Evolutionary conservation across 2,888 invertebrate species (phyloP).

Genomic region (Dyspetes luteomarginatus): DNA sequence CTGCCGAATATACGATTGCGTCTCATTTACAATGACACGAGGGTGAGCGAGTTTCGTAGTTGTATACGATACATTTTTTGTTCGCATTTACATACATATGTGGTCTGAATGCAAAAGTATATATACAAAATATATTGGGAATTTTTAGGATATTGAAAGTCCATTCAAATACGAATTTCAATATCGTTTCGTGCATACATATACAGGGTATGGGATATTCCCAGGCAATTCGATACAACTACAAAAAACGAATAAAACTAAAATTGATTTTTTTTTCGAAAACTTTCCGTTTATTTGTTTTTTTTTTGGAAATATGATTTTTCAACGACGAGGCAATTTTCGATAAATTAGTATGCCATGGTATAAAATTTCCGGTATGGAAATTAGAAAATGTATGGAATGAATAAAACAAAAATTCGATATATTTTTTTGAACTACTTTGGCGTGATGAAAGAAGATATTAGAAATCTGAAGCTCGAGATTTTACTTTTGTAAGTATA

Average conservation of each 20-base stretch:
- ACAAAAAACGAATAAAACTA: not conserved
- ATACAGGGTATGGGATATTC: not conserved
- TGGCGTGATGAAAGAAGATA: too few relatives aligned
- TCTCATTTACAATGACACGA: constrained; percentile 92
- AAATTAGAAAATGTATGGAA: too few relatives aligned
- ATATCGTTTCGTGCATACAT: not conserved
- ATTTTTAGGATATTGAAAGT: not conserved
- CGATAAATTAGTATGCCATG: too few relatives aligned
- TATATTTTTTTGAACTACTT: too few relatives aligned
- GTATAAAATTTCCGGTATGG: too few relatives aligned
- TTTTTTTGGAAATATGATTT: too few relatives aligned
- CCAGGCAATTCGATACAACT: not conserved
- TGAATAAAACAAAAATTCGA: too few relatives aligned
- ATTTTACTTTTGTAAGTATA: too few relatives aligned
- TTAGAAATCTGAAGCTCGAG: too few relatives aligned
- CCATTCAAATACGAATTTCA: constrained; percentile 17
- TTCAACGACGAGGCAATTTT: too few relatives aligned
- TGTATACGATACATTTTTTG: not conserved
- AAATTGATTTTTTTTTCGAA: too few relatives aligned
- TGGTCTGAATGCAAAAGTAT: not conserved
- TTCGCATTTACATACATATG: not conserved
- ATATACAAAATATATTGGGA: not conserved
- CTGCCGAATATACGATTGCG: constrained; percentile 90
- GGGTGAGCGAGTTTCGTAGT: constrained; percentile 85
- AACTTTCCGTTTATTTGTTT: too few relatives aligned